phyloP scores from a whole-genome alignment of 1,140 invertebrate genomes.

The Lucilia cuprina region DNA sequence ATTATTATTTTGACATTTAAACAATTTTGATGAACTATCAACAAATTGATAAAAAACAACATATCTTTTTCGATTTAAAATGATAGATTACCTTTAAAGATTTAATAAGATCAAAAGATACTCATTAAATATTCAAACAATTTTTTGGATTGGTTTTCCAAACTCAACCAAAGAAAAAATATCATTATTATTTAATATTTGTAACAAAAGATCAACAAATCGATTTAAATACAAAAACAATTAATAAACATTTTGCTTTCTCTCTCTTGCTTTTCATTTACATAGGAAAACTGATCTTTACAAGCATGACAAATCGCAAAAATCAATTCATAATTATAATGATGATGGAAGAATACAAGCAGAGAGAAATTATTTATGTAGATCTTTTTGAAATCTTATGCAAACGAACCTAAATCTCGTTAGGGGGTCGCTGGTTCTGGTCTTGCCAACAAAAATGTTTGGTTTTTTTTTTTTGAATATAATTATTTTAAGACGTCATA shows the following conservation, averaged over 20 bases:
- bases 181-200: conserved; percentile 22
- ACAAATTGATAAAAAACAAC: conserved; percentile 1
- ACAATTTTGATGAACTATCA: conserved; percentile 13
- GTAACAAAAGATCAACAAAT: conserved; percentile 16
- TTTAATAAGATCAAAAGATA: conserved; percentile 3
- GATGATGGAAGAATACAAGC: background rate
- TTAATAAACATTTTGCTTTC: conserved; percentile 23
- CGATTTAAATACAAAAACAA: conserved; percentile 28
- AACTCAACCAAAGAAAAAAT: background rate
- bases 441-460: background rate
- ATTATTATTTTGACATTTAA: background rate
- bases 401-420: conserved; percentile 27
- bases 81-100: conserved; percentile 2
- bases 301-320: conserved; percentile 32
- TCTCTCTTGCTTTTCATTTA: background rate
- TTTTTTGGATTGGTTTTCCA: background rate
- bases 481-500: background rate
- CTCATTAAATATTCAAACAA: conserved; percentile 31
- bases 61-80: background rate
- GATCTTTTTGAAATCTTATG: conserved; percentile 9
- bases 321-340: conserved; percentile 35
- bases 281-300: background rate
- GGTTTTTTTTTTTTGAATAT: background rate
- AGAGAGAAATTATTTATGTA: conserved; percentile 13
- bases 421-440: background rate